A percentile compares a stretch with the other conserved stretches of the same genome.
Evolutionary conservation across 1,140 invertebrate genomes (phyloP).

Genomic region (Neomicropteryx cornuta): DNA sequence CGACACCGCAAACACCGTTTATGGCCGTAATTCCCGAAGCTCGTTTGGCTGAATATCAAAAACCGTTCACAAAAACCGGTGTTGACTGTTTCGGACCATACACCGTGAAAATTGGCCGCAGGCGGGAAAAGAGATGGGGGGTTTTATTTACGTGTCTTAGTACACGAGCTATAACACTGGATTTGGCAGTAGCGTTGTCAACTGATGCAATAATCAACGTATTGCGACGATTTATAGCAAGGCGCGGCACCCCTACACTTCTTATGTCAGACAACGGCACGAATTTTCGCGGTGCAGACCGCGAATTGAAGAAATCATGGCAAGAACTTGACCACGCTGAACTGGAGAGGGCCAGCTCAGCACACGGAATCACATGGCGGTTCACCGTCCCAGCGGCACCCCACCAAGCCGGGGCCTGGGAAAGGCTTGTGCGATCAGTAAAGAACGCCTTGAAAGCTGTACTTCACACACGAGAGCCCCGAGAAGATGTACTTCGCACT

Average conservation of each 20-base stretch:
- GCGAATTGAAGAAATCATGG: constrained; percentile 12
- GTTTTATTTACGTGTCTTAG: constrained; percentile 20
- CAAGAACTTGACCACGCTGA: constrained; percentile 5
- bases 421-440: constrained; percentile 13
- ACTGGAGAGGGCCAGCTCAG: constrained; percentile 1
- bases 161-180: constrained; percentile 19
- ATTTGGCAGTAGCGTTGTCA: constrained; percentile 14
- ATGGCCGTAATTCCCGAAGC: constrained; percentile 16
- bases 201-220: constrained; percentile 14
- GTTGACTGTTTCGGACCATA: constrained; percentile 20
- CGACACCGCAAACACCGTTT: constrained; percentile 4
- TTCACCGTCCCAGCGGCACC: constrained; percentile 18
- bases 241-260: constrained; percentile 9
- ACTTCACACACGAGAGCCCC: constrained; percentile 8
- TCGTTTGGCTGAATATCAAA: constrained; percentile 9
- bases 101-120: constrained; percentile 10
- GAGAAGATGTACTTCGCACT: constrained; percentile 12
- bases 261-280: constrained; percentile 18
- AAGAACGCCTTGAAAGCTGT: constrained; percentile 9
- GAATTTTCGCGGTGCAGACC: constrained; percentile 20
- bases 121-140: constrained; percentile 18
- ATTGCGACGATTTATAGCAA: constrained; percentile 15
- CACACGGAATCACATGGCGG: constrained; percentile 11
- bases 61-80: constrained; percentile 14
- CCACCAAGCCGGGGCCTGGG: constrained; percentile 19